Percentiles rank a stretch among this genome's conserved stretches.
phyloP scores from a whole-genome alignment of 2,797 vertebrate species.

The Diplodus puntazzo region DNA sequence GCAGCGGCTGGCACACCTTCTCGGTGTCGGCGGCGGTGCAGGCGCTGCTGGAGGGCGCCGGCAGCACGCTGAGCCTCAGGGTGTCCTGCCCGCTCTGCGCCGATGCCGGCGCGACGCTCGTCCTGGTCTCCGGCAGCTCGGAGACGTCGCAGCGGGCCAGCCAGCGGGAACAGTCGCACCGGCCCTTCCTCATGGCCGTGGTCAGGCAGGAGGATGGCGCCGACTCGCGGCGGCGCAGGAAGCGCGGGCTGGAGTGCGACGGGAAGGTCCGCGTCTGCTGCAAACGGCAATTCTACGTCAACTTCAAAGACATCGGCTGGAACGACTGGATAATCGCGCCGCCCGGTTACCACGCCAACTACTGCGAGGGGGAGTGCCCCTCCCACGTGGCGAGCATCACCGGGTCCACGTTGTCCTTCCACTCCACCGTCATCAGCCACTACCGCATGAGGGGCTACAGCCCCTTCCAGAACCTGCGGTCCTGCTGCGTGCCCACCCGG shows the following conservation, averaged over 20 bases:
- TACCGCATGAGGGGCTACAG: constrained; percentile 96
- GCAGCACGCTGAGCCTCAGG: constrained; percentile 86
- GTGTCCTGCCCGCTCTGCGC: constrained; percentile 92
- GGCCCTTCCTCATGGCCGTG: constrained; percentile 96
- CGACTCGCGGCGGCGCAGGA: constrained; percentile 86
- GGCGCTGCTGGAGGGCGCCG: constrained; percentile 85
- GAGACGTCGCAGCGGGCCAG: constrained; percentile 60
- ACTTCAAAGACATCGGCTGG: constrained; percentile 99
- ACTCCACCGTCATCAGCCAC: constrained; percentile 98
- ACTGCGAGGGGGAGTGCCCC: constrained; percentile 98
- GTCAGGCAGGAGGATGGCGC: constrained; percentile 88
- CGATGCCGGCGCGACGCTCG: constrained; percentile 88
- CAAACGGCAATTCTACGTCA: constrained; percentile 97
- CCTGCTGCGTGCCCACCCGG: constrained; percentile 96
- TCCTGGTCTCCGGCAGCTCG: constrained; percentile 82
- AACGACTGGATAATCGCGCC: constrained; percentile 99
- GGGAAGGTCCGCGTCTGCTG: constrained; percentile 97
- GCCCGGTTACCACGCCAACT: constrained; percentile 96
- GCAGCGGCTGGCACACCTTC: constrained; percentile 98
- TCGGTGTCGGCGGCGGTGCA: constrained; percentile 91
- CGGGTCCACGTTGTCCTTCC: constrained; percentile 94
- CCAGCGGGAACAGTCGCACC: constrained; percentile 94
- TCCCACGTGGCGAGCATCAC: constrained; percentile 94
- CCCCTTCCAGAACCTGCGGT: constrained; percentile 95
- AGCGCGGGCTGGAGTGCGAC: constrained; percentile 96